A percentile compares a stretch with the other conserved stretches of the same genome.
Conservation (phyloP, 1,140 invertebrate genomes). For the Diorhabda sublineata region DNA sequence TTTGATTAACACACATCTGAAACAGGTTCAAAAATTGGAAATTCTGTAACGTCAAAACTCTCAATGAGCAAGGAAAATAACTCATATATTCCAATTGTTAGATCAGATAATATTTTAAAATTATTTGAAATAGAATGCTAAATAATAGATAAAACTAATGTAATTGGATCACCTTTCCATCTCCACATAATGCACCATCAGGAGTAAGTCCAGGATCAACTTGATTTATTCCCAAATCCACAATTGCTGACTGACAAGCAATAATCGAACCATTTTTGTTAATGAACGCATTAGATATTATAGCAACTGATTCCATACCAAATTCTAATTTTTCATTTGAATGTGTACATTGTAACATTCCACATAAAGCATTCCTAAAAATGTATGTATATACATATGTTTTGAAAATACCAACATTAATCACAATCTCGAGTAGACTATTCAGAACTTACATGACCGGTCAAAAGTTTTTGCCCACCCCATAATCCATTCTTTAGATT, state of each 20-base stretch:
- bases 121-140: background rate
- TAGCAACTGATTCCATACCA: conserved; percentile 90
- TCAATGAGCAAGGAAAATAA: too few species aligned
- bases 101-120: too few species aligned
- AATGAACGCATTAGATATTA: conserved; percentile 76
- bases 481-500: too few species aligned
- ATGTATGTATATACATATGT: conserved; percentile 21
- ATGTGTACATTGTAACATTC: conserved; percentile 93
- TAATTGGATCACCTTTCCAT: conserved; percentile 63
- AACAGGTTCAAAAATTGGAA: conserved; percentile 17
- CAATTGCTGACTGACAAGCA: conserved; percentile 81
- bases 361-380: conserved; percentile 73
- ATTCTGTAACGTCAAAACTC: too few species aligned
- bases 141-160: conserved; percentile 22
- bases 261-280: conserved; percentile 70
- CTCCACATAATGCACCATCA: conserved; percentile 91
- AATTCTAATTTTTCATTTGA: conserved; percentile 91
- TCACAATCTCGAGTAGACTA: too few species aligned
- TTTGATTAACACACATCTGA: conserved; percentile 92
- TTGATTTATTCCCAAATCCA: conserved; percentile 87
- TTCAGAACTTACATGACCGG: too few species aligned
- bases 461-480: too few species aligned
- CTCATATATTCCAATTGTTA: too few species aligned
- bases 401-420: too few species aligned
- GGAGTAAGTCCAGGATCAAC: conserved; percentile 93